phyloP scores from a whole-genome alignment of 2,113 vertebrate genomes.

The Rafetus swinhoei region DNA sequence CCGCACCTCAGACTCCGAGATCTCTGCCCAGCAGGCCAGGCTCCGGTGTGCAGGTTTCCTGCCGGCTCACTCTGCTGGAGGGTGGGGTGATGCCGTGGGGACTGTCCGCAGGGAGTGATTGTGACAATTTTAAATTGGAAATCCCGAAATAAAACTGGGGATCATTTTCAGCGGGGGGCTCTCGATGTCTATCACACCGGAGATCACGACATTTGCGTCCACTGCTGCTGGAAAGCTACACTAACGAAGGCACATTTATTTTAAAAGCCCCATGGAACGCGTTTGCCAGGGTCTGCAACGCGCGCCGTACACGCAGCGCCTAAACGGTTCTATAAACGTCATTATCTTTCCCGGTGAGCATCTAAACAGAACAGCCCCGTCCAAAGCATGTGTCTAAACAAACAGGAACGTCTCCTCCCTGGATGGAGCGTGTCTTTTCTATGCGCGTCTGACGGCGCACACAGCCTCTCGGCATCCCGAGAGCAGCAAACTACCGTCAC shows the following conservation, averaged over 20 bases:
- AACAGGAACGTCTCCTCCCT: background rate
- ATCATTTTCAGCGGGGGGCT: conserved; percentile 14
- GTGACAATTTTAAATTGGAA: conserved; percentile 25
- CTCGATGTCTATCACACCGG: conserved; percentile 48
- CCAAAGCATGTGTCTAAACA: background rate
- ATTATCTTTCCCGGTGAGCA: conserved; percentile 45
- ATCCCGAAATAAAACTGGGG: background rate
- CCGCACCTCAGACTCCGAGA: background rate
- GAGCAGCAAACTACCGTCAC: background rate
- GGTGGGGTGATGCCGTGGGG: background rate
- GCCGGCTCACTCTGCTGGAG: background rate
- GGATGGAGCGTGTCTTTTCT: background rate
- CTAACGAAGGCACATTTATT: conserved; percentile 74
- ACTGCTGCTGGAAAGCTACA: conserved; percentile 71
- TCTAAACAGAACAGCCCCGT: background rate
- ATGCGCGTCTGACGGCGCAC: rapidly evolving
- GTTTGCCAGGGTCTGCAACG: conserved; percentile 50
- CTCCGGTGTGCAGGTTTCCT: rapidly evolving
- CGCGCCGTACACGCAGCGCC: conserved; percentile 52
- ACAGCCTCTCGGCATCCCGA: background rate
- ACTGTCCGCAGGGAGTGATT: background rate
- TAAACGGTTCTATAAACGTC: conserved; percentile 47
- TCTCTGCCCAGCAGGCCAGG: background rate
- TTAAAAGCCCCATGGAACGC: conserved; percentile 74
- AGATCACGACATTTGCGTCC: conserved; percentile 64